phyloP scores from a whole-genome alignment of 1,140 invertebrate species.

The Ceratosolen solmsi region DNA sequence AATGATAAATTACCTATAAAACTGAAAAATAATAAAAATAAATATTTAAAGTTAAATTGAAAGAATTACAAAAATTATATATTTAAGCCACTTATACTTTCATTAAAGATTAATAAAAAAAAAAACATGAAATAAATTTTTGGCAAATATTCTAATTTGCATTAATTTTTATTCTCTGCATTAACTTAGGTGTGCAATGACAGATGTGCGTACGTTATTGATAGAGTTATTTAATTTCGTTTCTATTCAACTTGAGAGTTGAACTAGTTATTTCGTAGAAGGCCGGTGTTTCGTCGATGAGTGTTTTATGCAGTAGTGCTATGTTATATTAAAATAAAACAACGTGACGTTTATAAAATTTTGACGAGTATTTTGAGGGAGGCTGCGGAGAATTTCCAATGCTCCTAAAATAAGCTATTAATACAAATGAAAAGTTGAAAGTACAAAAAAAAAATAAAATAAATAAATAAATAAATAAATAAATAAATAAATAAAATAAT shows the following conservation, averaged over 20 bases:
- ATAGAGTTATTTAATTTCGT: neutral
- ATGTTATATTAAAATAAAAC: slow-evolving; percentile 5
- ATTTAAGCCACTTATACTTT: no score
- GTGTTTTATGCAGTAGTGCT: slow-evolving; percentile 30
- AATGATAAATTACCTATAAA: no score
- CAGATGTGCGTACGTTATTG: neutral
- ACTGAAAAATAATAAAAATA: no score
- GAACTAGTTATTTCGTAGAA: slow-evolving; percentile 30
- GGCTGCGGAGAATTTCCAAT: slow-evolving; percentile 12
- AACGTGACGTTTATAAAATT: slow-evolving; percentile 26
- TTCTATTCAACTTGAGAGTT: neutral
- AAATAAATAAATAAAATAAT: neutral
- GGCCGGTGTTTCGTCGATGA: slow-evolving; percentile 24
- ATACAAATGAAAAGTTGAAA: slow-evolving; percentile 9
- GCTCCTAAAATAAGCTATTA: neutral
- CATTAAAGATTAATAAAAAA: neutral
- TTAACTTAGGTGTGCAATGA: neutral
- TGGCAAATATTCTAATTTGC: slow-evolving; percentile 37
- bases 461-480: neutral
- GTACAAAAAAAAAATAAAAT: neutral
- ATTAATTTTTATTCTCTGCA: slow-evolving; percentile 36
- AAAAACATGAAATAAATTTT: neutral
- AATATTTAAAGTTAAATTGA: no score
- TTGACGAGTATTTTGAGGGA: slow-evolving; percentile 23
- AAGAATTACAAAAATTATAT: no score